These are phyloP conservation scores for Ceryle rudis DNA, from an alignment of 2,797 vertebrate genomes.

Conservation along the genomic window DNA sequence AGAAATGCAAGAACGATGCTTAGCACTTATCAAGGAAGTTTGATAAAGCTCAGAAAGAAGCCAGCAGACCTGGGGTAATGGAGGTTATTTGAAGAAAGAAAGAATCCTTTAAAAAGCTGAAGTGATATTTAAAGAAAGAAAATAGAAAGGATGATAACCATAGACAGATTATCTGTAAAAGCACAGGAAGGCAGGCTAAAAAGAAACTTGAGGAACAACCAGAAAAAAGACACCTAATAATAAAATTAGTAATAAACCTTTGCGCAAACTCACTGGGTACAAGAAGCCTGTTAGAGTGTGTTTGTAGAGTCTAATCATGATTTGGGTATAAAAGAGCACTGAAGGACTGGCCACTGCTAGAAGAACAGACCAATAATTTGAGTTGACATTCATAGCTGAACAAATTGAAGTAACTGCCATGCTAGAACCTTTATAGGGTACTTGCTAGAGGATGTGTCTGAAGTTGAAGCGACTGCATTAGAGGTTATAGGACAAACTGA, in stretches of 20 bases:
- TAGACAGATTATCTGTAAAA: not conserved
- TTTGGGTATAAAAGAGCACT: not conserved
- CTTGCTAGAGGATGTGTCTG: not conserved
- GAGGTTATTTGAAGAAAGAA: not conserved
- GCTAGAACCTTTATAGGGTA: not conserved
- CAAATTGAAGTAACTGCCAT: not conserved
- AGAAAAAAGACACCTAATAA: not conserved
- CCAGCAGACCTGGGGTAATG: not conserved
- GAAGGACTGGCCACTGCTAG: not conserved
- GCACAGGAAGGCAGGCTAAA: not conserved
- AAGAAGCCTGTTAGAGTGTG: not conserved
- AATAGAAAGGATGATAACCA: not conserved
- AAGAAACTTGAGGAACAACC: not conserved
- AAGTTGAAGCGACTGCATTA: not conserved
- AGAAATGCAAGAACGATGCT: not conserved
- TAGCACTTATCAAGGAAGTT: not conserved
- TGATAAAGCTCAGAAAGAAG: not conserved
- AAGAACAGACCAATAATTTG: not conserved
- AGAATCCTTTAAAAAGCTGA: not conserved
- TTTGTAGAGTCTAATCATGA: not conserved
- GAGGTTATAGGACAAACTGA: not conserved
- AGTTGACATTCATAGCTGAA: not conserved
- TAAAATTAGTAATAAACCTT: not conserved
- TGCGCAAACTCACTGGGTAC: not conserved
- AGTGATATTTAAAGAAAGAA: not conserved